phyloP scores from a whole-genome alignment of 2,888 invertebrate species.

The Caenorhabditis sp. region DNA sequence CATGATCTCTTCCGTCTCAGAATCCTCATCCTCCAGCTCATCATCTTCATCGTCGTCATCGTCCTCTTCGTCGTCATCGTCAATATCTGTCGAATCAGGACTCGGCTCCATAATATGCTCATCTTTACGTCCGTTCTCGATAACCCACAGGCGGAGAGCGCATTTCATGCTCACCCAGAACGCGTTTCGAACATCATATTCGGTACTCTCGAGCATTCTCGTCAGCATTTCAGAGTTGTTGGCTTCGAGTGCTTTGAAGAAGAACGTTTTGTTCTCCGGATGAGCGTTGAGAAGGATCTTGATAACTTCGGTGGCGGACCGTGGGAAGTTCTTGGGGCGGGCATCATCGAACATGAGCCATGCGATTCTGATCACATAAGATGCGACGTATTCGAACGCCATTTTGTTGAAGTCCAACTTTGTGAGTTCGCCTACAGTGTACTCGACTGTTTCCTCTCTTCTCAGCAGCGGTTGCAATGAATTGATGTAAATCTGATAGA shows the following conservation, averaged over 20 bases:
- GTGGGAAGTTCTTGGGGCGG: constrained; percentile 46
- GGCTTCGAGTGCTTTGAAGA: constrained; percentile 26
- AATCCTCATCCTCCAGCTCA: constrained; percentile 51
- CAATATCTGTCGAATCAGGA: constrained; percentile 42
- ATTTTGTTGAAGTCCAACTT: constrained; percentile 31
- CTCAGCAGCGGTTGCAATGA: constrained; percentile 30
- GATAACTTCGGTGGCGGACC: constrained; percentile 32
- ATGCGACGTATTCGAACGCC: constrained; percentile 18
- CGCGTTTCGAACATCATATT: constrained; percentile 39
- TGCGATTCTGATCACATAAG: constrained; percentile 36
- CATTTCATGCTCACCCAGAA: constrained; percentile 46
- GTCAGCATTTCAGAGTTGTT: constrained; percentile 42
- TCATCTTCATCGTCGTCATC: constrained; percentile 45
- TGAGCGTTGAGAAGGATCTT: constrained; percentile 20
- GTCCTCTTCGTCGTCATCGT: constrained; percentile 45
- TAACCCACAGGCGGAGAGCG: constrained; percentile 45
- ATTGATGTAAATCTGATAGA: constrained; percentile 40
- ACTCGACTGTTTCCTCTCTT: constrained; percentile 36
- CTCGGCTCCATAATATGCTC: constrained; percentile 34
- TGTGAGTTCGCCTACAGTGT: constrained; percentile 12
- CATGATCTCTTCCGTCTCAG: constrained; percentile 43
- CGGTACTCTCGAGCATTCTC: constrained; percentile 37
- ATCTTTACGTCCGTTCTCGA: constrained; percentile 30
- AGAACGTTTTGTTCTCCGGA: constrained; percentile 25
- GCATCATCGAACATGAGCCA: constrained; percentile 53